Conservation (phyloP, 2,797 vertebrate genomes). For the Kryptolebias ocellatus region DNA sequence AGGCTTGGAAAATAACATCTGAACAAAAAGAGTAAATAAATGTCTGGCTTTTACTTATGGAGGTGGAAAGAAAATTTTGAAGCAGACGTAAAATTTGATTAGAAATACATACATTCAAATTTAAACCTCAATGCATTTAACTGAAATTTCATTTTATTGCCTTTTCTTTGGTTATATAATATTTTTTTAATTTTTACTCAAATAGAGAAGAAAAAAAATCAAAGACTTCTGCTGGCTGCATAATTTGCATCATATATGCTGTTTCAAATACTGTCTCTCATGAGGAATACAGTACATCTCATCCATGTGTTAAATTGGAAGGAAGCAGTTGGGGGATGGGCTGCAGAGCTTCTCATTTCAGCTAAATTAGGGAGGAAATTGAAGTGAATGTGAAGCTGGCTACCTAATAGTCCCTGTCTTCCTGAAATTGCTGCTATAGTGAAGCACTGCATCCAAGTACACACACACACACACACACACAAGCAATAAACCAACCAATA, state of each 20-base stretch:
- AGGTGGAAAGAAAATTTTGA: neutral
- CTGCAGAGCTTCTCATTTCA: conserved; percentile 39
- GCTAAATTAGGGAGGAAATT: conserved; percentile 56
- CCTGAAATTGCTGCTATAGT: conserved; percentile 52
- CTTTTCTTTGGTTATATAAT: neutral
- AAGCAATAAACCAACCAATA: conserved; percentile 55
- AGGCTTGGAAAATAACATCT: neutral
- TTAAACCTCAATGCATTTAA: neutral
- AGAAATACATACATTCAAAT: neutral
- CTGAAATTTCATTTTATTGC: neutral
- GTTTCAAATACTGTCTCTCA: conserved; percentile 19
- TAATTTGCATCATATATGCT: conserved; percentile 1
- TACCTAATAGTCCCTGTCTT: conserved; percentile 48
- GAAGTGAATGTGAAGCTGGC: conserved; percentile 55
- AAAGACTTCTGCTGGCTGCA: conserved; percentile 5
- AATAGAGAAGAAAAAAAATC: neutral
- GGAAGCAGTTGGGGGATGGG: conserved; percentile 38
- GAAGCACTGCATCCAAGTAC: conserved; percentile 56
- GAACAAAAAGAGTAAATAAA: neutral
- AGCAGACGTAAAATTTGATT: neutral
- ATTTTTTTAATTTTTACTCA: conserved; percentile 8
- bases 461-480: conserved; percentile 26
- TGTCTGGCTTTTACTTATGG: too few species aligned
- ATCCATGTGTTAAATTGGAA: conserved; percentile 30
- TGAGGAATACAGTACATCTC: conserved; percentile 19